Conservation (phyloP, 2,888 invertebrate genomes). For the Drosophila trichaetosa region DNA sequence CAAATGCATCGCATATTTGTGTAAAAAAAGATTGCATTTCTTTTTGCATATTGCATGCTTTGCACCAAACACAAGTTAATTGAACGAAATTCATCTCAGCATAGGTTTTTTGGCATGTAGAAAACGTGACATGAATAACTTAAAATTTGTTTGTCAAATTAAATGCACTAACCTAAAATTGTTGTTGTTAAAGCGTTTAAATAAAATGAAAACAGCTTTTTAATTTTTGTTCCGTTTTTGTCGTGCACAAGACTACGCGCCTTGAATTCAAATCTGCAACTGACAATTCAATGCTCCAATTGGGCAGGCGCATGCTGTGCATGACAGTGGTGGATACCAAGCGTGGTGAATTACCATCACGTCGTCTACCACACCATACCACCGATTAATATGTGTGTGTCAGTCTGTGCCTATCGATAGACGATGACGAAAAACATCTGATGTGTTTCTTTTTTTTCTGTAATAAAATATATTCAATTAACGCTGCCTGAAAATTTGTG, state of each 20-base stretch:
- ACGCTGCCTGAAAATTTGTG: slow-evolving; percentile 12
- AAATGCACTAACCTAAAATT: slow-evolving; percentile 68
- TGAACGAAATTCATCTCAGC: neutral
- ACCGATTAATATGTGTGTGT: slow-evolving; percentile 9
- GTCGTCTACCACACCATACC: neutral
- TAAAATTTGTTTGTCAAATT: slow-evolving; percentile 62
- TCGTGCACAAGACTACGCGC: slow-evolving; percentile 51
- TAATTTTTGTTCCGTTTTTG: slow-evolving; percentile 20
- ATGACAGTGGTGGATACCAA: slow-evolving; percentile 21
- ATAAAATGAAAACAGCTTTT: slow-evolving; percentile 30
- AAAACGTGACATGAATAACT: slow-evolving; percentile 36
- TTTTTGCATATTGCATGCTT: slow-evolving; percentile 53
- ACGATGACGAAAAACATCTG: slow-evolving; percentile 50
- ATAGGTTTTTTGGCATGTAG: slow-evolving; percentile 19
- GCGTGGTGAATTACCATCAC: slow-evolving; percentile 25
- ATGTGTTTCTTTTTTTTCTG: slow-evolving; percentile 42
- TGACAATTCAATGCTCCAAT: slow-evolving; percentile 42
- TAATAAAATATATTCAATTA: slow-evolving; percentile 50
- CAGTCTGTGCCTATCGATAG: slow-evolving; percentile 36
- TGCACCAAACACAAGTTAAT: neutral
- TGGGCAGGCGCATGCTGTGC: slow-evolving; percentile 42
- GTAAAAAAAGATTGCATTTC: neutral
- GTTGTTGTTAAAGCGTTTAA: slow-evolving; percentile 37
- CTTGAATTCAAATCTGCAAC: slow-evolving; percentile 55
- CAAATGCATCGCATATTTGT: slow-evolving; percentile 22